These are phyloP conservation scores for Myrmophylax atrothorax DNA, from an alignment of 2,113 vertebrate genomes.

Conservation along the genomic window DNA sequence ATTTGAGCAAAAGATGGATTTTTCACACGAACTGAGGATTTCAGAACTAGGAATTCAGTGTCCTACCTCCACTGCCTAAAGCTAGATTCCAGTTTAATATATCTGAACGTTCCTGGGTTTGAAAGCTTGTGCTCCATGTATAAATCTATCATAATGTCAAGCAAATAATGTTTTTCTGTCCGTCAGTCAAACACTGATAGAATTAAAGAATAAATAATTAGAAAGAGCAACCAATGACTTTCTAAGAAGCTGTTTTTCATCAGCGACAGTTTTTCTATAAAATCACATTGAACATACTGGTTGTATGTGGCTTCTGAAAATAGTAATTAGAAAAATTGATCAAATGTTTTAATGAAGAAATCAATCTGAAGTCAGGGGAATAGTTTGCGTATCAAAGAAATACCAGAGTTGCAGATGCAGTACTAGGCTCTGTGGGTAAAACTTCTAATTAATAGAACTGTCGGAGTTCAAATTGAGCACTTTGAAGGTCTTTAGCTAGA, in stretches of 20 bases:
- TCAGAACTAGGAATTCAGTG: not conserved
- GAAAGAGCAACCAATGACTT: not conserved
- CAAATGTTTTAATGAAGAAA: not conserved
- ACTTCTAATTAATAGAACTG: not conserved
- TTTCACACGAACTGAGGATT: not conserved
- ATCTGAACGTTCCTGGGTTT: not conserved
- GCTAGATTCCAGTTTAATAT: not conserved
- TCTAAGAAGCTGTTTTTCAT: conserved; percentile 5
- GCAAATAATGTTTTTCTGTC: not conserved
- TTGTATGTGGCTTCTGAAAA: not conserved
- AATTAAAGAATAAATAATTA: not conserved
- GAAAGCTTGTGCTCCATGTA: not conserved
- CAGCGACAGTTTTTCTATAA: not conserved
- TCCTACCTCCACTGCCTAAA: not conserved
- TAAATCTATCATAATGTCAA: not conserved
- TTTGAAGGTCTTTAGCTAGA: not conserved
- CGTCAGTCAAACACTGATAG: not conserved
- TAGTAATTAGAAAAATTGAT: not conserved
- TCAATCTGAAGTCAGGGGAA: not conserved
- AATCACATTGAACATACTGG: not conserved
- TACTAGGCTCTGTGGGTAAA: not conserved
- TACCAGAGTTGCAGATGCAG: not conserved
- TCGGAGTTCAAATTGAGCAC: not conserved
- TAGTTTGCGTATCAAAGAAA: not conserved
- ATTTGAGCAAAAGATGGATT: not conserved